These are phyloP conservation scores for Fopius arisanus DNA, from an alignment of 1,140 invertebrate species.

Conservation along the genomic window DNA sequence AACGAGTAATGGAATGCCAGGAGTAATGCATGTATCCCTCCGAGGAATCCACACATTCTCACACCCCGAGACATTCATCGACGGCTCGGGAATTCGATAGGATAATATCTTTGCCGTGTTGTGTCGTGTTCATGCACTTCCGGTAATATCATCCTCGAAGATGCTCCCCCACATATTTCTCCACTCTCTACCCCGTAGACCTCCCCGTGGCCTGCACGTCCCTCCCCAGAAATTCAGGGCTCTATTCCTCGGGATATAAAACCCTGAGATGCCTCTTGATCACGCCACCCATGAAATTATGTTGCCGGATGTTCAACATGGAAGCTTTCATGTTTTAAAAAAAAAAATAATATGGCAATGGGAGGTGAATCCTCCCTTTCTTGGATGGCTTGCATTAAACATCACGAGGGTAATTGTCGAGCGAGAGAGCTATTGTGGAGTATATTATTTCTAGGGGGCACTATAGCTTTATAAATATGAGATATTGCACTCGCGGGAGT, in stretches of 20 bases:
- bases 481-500: not conserved
- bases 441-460: not conserved
- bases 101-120: not conserved
- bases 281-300: constrained; percentile 15
- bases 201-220: no score
- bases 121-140: constrained; percentile 3
- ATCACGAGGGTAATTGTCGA: not conserved
- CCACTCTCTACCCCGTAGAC: not conserved
- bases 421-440: not conserved
- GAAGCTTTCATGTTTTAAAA: constrained; percentile 6
- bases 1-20: no score
- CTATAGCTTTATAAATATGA: not conserved
- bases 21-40: no score
- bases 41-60: not conserved
- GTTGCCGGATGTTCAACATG: not conserved
- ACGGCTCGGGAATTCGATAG: not conserved
- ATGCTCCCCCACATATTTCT: constrained; percentile 5
- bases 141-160: not conserved
- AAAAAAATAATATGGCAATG: not conserved
- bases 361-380: not conserved
- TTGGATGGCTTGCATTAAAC: not conserved
- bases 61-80: not conserved
- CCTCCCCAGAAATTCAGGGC: not conserved
- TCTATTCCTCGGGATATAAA: constrained; percentile 12
- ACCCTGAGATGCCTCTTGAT: constrained; percentile 5